Evolutionary conservation across 2,113 vertebrate genomes (phyloP).

Genomic region (Oplegnathus fasciatus): DNA sequence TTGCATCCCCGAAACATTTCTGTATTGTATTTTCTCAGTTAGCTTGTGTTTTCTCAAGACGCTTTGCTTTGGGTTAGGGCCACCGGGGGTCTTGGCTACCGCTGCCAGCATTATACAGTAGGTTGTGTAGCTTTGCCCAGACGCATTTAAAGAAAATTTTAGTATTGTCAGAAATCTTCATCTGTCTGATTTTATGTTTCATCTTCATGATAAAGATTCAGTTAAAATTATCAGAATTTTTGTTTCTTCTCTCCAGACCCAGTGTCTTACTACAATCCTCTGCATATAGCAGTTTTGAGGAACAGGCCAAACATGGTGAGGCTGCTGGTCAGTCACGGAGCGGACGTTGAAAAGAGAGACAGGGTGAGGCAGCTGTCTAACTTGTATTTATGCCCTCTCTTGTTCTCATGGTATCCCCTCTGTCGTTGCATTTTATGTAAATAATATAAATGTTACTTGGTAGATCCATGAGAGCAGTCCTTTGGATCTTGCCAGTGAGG

Average conservation of each 20-base stretch:
- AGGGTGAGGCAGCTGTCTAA: slow-evolving; percentile 80
- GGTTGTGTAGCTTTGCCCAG: not conserved
- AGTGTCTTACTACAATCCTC: slow-evolving; percentile 93
- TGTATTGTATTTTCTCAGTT: not conserved
- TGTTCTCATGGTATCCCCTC: not conserved
- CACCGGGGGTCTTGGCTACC: too few species aligned
- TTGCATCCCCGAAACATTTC: not conserved
- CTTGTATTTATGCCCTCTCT: not conserved
- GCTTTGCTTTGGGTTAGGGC: not conserved
- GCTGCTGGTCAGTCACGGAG: slow-evolving; percentile 88
- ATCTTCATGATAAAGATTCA: not conserved
- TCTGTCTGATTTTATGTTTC: not conserved
- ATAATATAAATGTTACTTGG: not conserved
- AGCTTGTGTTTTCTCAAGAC: too few species aligned
- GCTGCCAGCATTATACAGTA: not conserved
- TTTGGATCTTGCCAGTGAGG: slow-evolving; percentile 94
- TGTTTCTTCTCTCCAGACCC: slow-evolving; percentile 85
- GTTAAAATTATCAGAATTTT: not conserved
- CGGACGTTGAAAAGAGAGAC: slow-evolving; percentile 92
- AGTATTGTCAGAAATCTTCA: not conserved
- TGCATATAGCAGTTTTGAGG: slow-evolving; percentile 91
- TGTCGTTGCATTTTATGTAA: not conserved
- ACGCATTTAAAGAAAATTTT: not conserved
- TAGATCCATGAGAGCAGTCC: slow-evolving; percentile 96
- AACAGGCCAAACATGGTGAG: slow-evolving; percentile 89